phyloP scores from a whole-genome alignment of 1,140 invertebrate species.

The Cylas formicarius region DNA sequence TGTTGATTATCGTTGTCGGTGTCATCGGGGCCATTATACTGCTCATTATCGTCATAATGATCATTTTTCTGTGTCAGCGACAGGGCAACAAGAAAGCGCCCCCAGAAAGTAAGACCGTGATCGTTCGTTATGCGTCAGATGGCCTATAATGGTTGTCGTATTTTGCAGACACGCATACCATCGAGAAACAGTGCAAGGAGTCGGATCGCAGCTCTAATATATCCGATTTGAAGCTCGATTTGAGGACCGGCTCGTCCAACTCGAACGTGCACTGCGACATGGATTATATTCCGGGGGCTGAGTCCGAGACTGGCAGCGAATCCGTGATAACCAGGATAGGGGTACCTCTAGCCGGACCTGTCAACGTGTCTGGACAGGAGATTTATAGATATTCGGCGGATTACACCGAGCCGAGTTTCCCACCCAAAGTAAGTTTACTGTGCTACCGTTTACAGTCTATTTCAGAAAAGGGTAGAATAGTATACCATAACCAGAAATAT shows the following conservation, averaged over 20 bases:
- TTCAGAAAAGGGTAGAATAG: no score
- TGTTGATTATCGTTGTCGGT: conserved; percentile 48
- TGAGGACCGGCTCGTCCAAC: conserved; percentile 74
- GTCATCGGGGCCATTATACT: conserved; percentile 47
- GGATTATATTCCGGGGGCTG: conserved; percentile 46
- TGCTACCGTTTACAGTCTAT: no score
- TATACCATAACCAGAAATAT: no score
- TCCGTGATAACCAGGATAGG: conserved; percentile 45
- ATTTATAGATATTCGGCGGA: conserved; percentile 78
- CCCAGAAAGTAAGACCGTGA: conserved; percentile 36
- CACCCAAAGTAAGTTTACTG: conserved; percentile 51
- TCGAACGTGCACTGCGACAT: conserved; percentile 60
- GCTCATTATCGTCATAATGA: conserved; percentile 47
- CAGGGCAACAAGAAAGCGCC: conserved; percentile 38
- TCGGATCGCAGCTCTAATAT: conserved; percentile 84
- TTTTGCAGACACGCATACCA: conserved; percentile 43
- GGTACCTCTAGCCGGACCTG: conserved; percentile 68
- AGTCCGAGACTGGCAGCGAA: conserved; percentile 42
- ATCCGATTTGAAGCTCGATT: conserved; percentile 82
- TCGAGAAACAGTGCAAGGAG: conserved; percentile 75
- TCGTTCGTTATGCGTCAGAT: background rate
- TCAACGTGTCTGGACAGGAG: conserved; percentile 60
- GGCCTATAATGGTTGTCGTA: background rate
- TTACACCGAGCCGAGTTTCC: conserved; percentile 74
- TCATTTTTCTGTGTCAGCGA: conserved; percentile 50